Base-by-base conservation (phyloP, 1,140 invertebrate species). In the Saccostrea cuccullata region DNA sequence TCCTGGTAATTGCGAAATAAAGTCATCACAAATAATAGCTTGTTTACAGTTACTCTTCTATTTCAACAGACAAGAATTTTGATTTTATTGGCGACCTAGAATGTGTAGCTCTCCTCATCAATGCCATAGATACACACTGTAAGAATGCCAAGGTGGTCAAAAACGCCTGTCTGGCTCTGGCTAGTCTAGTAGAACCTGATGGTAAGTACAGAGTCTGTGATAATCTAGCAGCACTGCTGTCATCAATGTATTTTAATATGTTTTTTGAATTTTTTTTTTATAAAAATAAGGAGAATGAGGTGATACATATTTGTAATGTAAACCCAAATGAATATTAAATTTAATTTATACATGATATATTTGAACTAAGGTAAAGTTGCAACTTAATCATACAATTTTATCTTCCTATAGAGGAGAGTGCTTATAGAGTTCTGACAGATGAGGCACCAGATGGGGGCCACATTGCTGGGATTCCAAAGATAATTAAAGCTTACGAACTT, bases 121-220 rank as follows among this genome's bases (percentile, higher is more conserved):
- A 64, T 40, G 93, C 93, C 36, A 91, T 95, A 85, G 86, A 90
- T 4, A 91, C 77, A 11, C 94, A 95, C 82, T 89, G 85, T 15
- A 92, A 91, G 87, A 92, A 93, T 55, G 89, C 93, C n/a, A 94
- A 94, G 84, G 93, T 95, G 20, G 92, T 95, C 0, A 94, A 94
- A 89, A 94, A 94, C 88, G 90, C 90, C 36, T 94, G 94, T 88
- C 91, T 94, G 85, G 93, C 94, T 8, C 83, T 95, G 82, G 90
- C 94, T 23, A 92, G 91, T 73, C 88, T 95, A 0, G 93, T 94
- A 13, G 94, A 94, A 88, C 90, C 91, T n/a, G 93, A 94, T 91
- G 94, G 94, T 95, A 89, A 88, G 91, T 87, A 84, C 12, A 36
- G 4, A 36, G 30, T 13, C 8, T 47, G 47, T 47, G 1, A 47